Evolutionary conservation across 2,888 invertebrate species (phyloP), one percentile per base, ranked within the genome.

Genomic region (Amiota minor): DNA sequence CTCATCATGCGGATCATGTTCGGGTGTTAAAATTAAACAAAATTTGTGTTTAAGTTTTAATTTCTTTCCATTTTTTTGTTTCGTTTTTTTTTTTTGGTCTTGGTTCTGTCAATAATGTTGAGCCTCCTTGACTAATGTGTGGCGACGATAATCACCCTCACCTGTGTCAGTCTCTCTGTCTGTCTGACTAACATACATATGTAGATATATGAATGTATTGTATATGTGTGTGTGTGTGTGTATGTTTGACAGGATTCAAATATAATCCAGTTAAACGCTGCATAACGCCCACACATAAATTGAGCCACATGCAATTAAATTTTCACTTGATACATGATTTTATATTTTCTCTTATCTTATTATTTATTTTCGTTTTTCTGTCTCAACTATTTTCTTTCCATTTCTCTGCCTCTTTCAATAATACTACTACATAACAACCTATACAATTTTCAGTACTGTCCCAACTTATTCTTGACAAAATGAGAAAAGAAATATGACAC

Each of bases 51-150:
- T 71, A 53, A 55, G 64, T 69, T 64, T 67, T 47, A 16, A 83
- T 77, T 78, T 80, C 20, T 47, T 50, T 47, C n/a, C 49, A 18
- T 84, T 83, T 84, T 84, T 81, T 80, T 81, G 81, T 80, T 78
- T 53, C n/a, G 84, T 83, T 84, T 84, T 81, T 80, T 81, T 80
- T 80, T 78, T 53, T 20, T 64, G 50, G 71, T 35, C 35, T 35
- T 35, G 35, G 2, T 35, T 35, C 35, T 35, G 35, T 1, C 35
- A 35, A 35, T 8, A 35, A 6, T 35, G 80, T 77, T 84, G 82
- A 84, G 81, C 86, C 84, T 55, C 86, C 84, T 84, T 84, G 84
- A 84, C 84, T 82, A 84, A 84, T 85, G 84, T 80, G 80, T 78
- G 49, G 45, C 16, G 45, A 56, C 49, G 46, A 45, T 23, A 50